phyloP scores from a whole-genome alignment of 2,797 vertebrate genomes.

The Lacerta agilis region DNA sequence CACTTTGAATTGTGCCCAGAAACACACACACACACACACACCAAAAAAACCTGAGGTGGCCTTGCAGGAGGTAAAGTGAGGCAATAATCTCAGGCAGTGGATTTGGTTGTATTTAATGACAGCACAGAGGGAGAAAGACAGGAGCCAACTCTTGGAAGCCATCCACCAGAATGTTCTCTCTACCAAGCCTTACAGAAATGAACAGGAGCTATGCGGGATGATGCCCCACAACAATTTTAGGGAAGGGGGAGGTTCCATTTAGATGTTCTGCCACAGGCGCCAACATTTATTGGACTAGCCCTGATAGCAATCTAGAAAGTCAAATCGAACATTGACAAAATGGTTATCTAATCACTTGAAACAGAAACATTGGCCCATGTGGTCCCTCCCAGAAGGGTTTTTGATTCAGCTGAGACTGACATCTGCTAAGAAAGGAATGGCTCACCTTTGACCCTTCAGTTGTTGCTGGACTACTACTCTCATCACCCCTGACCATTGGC shows the following conservation, averaged over 20 bases:
- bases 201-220: neutral
- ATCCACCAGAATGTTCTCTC: neutral
- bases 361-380: neutral
- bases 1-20: no score
- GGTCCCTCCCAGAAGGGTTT: no score
- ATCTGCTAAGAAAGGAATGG: no score
- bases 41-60: neutral
- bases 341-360: conserved; percentile 9
- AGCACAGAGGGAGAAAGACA: neutral
- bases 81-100: neutral
- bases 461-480: no score
- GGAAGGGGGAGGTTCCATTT: neutral
- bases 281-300: neutral
- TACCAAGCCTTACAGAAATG: neutral
- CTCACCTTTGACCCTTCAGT: no score
- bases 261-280: neutral
- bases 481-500: no score
- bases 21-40: no score
- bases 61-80: neutral
- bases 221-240: neutral
- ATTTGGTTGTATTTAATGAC: neutral
- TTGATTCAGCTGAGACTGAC: no score
- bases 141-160: neutral
- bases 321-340: neutral
- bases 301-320: neutral